Evolutionary conservation across 2,888 invertebrate species (phyloP), one percentile per base, ranked within the genome.

Genomic region (Andrena bucephala): DNA sequence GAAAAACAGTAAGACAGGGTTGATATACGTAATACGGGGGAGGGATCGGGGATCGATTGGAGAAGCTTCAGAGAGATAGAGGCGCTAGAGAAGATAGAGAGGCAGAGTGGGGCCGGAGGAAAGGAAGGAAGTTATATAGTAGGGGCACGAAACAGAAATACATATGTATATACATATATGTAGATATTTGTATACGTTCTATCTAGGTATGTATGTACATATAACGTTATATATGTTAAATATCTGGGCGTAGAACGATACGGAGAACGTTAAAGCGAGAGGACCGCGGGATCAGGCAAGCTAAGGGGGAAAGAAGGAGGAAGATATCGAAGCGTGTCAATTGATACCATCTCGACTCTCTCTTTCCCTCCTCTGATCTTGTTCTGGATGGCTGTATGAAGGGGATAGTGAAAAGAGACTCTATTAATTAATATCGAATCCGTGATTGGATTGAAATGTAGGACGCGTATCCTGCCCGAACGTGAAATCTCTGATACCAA

Each of bases 311-410:
- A 66, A 20, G 72, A 42, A 42, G 71, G 65, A 81, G 70, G 72
- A 73, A 75, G 68, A 76, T 73, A 83, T 77, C 78, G 81, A 87
- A 85, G 85, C 78, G 78, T 87, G 86, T 86, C 84, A 80, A 90
- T 81, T 83, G 76, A 88, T 85, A 73, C 67, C 72, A 74, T 85
- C 87, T 81, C 76, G 76, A 75, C 50, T 87, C 72, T 79, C 80
- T 83, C 73, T 77, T 62, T 83, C 82, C 59, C 68, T 79, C 83
- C 75, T 42, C 68, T 75, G 27, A 57, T 69, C 59, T 48, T 67
- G 63, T 76, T 31, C 71, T 59, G 33, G 50, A 1, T 3, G 63
- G 31, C 36, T 54, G 27, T 54, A 54, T 54, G n/a, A 42, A 59
- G 29, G 50, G 63, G 67, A 66, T 27, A 50, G 54, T 20, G 60